These are phyloP conservation scores for Aradophagus sp. DNA, from an alignment of 1,140 invertebrate species.

Conservation along the genomic window DNA sequence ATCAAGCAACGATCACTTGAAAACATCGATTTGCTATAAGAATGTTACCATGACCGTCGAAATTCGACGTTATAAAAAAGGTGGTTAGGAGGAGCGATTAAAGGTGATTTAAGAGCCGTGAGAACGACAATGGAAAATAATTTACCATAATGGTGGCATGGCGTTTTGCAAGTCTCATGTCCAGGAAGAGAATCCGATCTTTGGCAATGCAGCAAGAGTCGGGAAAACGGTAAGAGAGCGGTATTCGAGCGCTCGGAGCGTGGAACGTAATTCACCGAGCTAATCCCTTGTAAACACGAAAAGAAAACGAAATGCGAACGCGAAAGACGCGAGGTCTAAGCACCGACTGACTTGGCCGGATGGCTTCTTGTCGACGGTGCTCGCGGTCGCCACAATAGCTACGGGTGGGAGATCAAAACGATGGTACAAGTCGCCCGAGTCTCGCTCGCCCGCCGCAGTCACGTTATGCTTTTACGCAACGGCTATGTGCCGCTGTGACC, in stretches of 20 bases:
- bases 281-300: conserved; percentile 33
- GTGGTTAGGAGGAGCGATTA: background rate
- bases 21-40: no score
- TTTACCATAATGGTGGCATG: conserved; percentile 74
- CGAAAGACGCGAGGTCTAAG: conserved; percentile 64
- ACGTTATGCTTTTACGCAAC: conserved; percentile 41
- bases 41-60: no score
- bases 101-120: background rate
- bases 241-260: conserved; percentile 13
- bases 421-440: conserved; percentile 52
- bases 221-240: conserved; percentile 9
- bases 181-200: conserved; percentile 42
- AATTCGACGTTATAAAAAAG: no score
- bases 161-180: conserved; percentile 62
- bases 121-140: conserved; percentile 14
- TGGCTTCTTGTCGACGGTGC: conserved; percentile 65
- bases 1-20: no score
- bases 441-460: conserved; percentile 24
- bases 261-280: conserved; percentile 34
- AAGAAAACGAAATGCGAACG: conserved; percentile 57
- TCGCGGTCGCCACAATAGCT: conserved; percentile 66
- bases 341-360: conserved; percentile 66
- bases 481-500: conserved; percentile 21
- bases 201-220: conserved; percentile 15
- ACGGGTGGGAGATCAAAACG: conserved; percentile 71